Conservation (phyloP, 2,113 vertebrate species). For the Cynocephalus volans region DNA sequence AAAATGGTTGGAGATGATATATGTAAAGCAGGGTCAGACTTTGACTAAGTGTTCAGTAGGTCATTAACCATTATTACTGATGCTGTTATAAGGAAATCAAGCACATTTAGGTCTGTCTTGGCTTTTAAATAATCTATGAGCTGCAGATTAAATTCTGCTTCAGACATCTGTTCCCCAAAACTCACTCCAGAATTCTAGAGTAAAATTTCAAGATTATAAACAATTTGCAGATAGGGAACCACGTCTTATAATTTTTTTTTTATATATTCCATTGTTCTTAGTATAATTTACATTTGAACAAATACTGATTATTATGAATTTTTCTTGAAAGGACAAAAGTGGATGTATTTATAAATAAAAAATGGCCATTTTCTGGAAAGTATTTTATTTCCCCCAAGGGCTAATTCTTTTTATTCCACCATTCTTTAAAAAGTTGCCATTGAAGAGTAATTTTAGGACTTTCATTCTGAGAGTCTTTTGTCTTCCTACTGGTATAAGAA, state of each 20-base stretch:
- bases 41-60: background rate
- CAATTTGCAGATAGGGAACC: slow-evolving; percentile 17
- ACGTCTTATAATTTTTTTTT: background rate
- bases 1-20: background rate
- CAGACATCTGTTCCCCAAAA: background rate
- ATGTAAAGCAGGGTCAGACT: background rate
- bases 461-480: slow-evolving; percentile 69
- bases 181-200: slow-evolving; percentile 10
- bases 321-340: slow-evolving; percentile 31
- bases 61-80: background rate
- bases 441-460: slow-evolving; percentile 1
- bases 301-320: background rate
- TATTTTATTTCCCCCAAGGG: background rate
- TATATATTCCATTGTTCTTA: background rate
- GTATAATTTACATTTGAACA: background rate
- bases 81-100: background rate
- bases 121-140: background rate
- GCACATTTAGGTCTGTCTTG: background rate
- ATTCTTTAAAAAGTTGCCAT: slow-evolving; percentile 43
- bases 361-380: slow-evolving; percentile 33
- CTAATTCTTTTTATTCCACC: background rate
- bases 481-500: slow-evolving; percentile 51
- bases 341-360: slow-evolving; percentile 50
- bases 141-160: background rate
- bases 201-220: slow-evolving; percentile 39